Conservation (phyloP, 2,797 vertebrate genomes). For the Lepidocolaptes lacrymiger region DNA sequence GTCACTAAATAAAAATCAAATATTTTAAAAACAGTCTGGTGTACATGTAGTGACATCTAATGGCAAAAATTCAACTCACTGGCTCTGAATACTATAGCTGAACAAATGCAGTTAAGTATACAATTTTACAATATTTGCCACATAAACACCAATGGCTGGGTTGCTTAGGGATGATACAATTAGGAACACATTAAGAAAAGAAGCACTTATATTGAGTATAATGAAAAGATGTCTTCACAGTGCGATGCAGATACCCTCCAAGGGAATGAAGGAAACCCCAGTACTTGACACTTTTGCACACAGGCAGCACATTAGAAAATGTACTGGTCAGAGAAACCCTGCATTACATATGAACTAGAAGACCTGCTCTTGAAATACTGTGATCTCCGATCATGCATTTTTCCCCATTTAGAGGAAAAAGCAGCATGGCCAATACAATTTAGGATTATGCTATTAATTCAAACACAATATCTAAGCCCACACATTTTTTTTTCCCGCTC, state of each 20-base stretch:
- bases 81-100: background rate
- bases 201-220: background rate
- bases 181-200: background rate
- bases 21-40: constrained; percentile 10
- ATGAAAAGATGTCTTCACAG: background rate
- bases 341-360: background rate
- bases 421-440: background rate
- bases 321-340: background rate
- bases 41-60: constrained; percentile 51
- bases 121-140: background rate
- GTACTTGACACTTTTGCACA: background rate
- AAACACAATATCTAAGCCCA: background rate
- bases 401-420: background rate
- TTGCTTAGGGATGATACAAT: background rate
- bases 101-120: background rate
- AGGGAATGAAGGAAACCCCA: background rate
- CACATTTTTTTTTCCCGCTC: background rate
- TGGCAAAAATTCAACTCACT: constrained; percentile 40
- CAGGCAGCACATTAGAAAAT: background rate
- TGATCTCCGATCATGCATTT: background rate
- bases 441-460: background rate
- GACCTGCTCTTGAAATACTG: background rate
- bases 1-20: constrained; percentile 34
- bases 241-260: background rate
- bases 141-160: background rate